Evolutionary conservation across 2,797 vertebrate genomes (phyloP).

Genomic region (Anabacerthia variegaticeps): DNA sequence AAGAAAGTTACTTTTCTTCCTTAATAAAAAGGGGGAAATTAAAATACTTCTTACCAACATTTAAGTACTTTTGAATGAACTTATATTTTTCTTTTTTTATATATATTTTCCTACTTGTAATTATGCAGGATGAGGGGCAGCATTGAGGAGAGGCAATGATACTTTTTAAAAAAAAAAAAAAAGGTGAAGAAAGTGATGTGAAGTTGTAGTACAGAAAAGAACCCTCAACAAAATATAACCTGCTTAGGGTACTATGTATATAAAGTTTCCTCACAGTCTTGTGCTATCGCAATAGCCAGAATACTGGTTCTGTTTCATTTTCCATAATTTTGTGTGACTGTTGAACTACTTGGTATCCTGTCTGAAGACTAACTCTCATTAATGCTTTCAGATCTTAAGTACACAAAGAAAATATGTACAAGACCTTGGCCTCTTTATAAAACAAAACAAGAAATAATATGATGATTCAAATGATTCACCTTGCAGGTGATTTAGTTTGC

Average conservation of each 20-base stretch:
- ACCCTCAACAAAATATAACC: background rate
- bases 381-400: background rate
- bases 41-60: background rate
- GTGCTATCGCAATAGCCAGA: background rate
- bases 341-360: background rate
- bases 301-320: background rate
- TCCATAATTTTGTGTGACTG: background rate
- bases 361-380: background rate
- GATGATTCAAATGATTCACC: background rate
- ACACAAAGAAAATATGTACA: background rate
- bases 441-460: background rate
- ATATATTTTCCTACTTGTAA: background rate
- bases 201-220: background rate
- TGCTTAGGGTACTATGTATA: background rate
- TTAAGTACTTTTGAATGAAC: background rate
- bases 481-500: background rate
- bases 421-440: background rate
- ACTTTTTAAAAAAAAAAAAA: background rate
- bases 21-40: background rate
- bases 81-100: background rate
- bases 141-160: background rate
- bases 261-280: background rate
- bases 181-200: background rate
- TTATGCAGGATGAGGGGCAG: background rate
- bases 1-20: background rate